Evolutionary conservation across 2,797 vertebrate species (phyloP), one percentile per base, ranked within the genome.

Genomic region (Leptatherina wallacei): DNA sequence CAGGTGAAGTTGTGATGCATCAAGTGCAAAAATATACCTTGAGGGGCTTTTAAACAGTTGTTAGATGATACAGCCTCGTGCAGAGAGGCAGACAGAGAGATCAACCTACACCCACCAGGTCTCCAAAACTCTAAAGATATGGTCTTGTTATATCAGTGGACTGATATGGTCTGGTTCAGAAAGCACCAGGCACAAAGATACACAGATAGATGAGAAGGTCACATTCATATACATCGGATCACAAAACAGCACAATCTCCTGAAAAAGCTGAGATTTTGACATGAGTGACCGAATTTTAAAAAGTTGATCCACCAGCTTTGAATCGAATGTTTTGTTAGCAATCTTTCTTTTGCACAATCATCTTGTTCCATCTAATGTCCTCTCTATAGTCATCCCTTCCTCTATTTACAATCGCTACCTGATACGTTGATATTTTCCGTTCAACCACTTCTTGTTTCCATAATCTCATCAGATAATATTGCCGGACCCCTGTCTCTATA

Each of bases 381-480:
- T 79, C 84, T 84, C 64, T 80, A 81, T 71, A 84, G 85, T 81
- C 85, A 85, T 70, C 72, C 81, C 80, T 83, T 82, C 83, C 69
- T 80, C 71, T 92, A 91, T 93, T 86, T 93, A 93, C 92, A 94
- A 90, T 92, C 89, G 80, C 80, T 69, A 83, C 71, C 75, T 24
- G 36, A 63, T 69, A 57, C 69, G 77, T 81, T 61, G 71, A 86
- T 79, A 83, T 61, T 75, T 82, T 71, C 65, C 73, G 62, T 80
- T 52, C 55, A 69, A 84, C 84, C 81, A 71, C 67, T 44, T 71
- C 54, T 69, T 1, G 54, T 14, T 84, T 82, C 14, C 1, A 71
- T 88, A 84, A 91, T 88, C 88, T 89, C 86, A 88, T 88, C 88
- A 73, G 77, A 86, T 86, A 60, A 73, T 84, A 85, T 82, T 85